Base-by-base conservation (phyloP, 2,113 vertebrate genomes). In the Litocranius walleri region DNA sequence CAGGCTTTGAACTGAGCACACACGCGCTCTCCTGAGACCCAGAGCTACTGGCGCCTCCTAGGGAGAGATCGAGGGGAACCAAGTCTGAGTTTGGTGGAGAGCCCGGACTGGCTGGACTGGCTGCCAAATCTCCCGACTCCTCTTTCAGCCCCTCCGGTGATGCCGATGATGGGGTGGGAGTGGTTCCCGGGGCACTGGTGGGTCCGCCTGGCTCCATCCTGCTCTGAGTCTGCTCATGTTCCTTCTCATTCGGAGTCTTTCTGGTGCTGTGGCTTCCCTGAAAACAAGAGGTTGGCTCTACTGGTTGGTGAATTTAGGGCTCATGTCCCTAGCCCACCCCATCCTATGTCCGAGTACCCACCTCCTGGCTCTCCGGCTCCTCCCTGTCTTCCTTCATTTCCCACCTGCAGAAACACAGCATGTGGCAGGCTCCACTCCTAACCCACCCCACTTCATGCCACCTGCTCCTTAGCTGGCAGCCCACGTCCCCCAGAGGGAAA, bases 361-460 rank as follows among this genome's bases (percentile, higher is more conserved):
- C 99, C 98, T 98, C 98, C 96, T 98, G 98, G 62, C 94, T 82
- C 17, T 98, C 98, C 10, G 33, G 74, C 14, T 98, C 98, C 96
- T 98, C 98, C 83, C 98, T 98, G 19, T 96, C 98, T 98, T 98
- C 99, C 97, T 99, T 99, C 62, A 48, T 30, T 78, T 99, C 99
- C 98, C 98, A 99, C 83, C 99, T 99, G 96, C 40, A 90, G 97
- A 97, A 96, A 95, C 56, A 98, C 59, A 89, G 88, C 19, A 48
- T 13, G 14, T 17, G 7, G 48, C 36, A 36, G 57, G n/a, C n/a
- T 54, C 71, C 52, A 1, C 27, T 52, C 48, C 90, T 23, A 14
- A 27, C 36, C 87, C 7, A 4, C 21, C 57, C 36, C n/a, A 7
- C 33, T 30, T 74, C 48, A 56, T 1, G 0, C 64, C 83, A 23